A percentile compares a stretch with the other conserved stretches of the same genome.
Conservation (phyloP, 2,888 invertebrate species). For the Orchestes rusci region DNA sequence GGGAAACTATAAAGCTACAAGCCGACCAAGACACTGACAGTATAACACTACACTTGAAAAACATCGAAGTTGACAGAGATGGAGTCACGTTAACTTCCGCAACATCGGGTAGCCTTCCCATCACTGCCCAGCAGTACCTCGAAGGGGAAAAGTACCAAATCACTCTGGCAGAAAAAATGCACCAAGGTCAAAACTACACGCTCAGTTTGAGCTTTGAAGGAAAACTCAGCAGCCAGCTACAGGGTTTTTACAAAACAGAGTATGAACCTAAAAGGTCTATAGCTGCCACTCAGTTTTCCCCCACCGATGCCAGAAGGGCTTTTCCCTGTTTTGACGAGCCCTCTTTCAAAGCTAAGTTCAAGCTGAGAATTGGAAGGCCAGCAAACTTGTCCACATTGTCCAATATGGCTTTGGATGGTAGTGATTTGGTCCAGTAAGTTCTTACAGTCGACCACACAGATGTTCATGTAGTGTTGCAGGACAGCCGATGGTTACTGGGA, state of each 20-base stretch:
- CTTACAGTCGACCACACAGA: background rate
- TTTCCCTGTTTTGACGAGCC: slow-evolving; percentile 90
- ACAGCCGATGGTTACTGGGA: slow-evolving; percentile 40
- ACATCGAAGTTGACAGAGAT: slow-evolving; percentile 42
- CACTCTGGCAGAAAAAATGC: slow-evolving; percentile 37
- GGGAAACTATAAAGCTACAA: slow-evolving; percentile 42
- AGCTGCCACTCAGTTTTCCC: slow-evolving; percentile 73
- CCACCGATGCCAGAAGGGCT: slow-evolving; percentile 69
- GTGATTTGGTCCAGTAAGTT: slow-evolving; percentile 19
- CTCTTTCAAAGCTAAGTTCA: slow-evolving; percentile 68
- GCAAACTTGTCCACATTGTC: slow-evolving; percentile 50
- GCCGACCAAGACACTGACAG: slow-evolving; percentile 41
- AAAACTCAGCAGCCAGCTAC: slow-evolving; percentile 48
- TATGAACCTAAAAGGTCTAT: slow-evolving; percentile 58
- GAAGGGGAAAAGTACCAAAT: slow-evolving; percentile 41
- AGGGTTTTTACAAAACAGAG: slow-evolving; percentile 52
- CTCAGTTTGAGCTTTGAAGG: slow-evolving; percentile 49
- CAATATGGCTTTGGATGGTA: slow-evolving; percentile 57
- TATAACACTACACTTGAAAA: slow-evolving; percentile 44
- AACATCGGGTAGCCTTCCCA: too few relatives aligned
- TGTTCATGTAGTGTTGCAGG: too few relatives aligned
- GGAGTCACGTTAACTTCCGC: slow-evolving; percentile 34
- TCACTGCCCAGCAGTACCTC: slow-evolving; percentile 33
- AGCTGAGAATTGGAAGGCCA: slow-evolving; percentile 58
- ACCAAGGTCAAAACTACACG: slow-evolving; percentile 40